A percentile compares a stretch with the other conserved stretches of the same genome.
phyloP scores from a whole-genome alignment of 2,888 invertebrate species.

The Mystacides longicornis region DNA sequence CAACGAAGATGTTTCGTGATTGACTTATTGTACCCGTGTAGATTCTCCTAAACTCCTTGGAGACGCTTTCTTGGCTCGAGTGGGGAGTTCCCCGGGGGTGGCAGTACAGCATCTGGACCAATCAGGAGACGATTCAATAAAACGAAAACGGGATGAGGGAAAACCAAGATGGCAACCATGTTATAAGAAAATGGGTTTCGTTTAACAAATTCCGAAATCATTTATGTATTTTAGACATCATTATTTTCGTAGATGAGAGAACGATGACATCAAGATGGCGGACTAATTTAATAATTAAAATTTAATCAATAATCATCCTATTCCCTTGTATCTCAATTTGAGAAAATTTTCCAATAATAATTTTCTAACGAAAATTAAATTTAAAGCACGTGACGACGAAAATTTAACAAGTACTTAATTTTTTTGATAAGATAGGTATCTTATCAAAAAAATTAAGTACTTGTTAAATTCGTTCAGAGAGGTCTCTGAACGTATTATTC shows the following conservation, averaged over 20 bases:
- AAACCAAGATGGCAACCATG: slow-evolving; percentile 18
- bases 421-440: too few relatives aligned
- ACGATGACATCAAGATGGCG: neutral
- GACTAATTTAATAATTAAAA: neutral
- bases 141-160: slow-evolving; percentile 10
- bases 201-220: neutral
- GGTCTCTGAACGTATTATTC: too few relatives aligned
- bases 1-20: slow-evolving; percentile 13
- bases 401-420: too few relatives aligned
- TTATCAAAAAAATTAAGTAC: too few relatives aligned
- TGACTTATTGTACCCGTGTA: slow-evolving; percentile 10
- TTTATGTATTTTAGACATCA: slow-evolving; percentile 2
- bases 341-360: too few relatives aligned
- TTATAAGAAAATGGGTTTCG: slow-evolving; percentile 13
- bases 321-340: too few relatives aligned
- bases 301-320: slow-evolving; percentile 2
- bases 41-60: slow-evolving; percentile 3
- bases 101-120: slow-evolving; percentile 16
- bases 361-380: too few relatives aligned
- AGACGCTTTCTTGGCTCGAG: slow-evolving; percentile 7
- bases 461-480: too few relatives aligned
- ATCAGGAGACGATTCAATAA: slow-evolving; percentile 9
- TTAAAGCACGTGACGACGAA: too few relatives aligned
- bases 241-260: neutral
- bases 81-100: slow-evolving; percentile 7